Conservation (phyloP, 2,888 invertebrate genomes). For the Piscicola geometra region DNA sequence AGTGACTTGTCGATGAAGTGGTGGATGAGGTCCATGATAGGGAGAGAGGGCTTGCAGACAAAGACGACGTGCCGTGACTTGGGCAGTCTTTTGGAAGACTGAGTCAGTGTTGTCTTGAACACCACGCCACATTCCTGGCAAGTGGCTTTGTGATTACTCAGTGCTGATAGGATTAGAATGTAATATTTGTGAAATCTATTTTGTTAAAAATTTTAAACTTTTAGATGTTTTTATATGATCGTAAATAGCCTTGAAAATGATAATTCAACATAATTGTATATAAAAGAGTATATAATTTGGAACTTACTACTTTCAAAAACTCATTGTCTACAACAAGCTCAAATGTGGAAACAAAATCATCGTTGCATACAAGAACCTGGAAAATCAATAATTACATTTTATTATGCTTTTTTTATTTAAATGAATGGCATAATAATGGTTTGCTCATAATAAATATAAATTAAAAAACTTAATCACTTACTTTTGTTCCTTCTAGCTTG, state of each 20-base stretch:
- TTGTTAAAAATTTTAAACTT: too few relatives aligned
- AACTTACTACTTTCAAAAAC: slow-evolving; percentile 52
- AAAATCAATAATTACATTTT: slow-evolving; percentile 29
- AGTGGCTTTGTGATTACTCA: too few relatives aligned
- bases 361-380: slow-evolving; percentile 70
- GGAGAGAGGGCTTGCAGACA: not conserved
- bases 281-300: too few relatives aligned
- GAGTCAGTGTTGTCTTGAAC: not conserved
- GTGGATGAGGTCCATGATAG: slow-evolving; percentile 6
- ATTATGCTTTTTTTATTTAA: too few relatives aligned
- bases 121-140: slow-evolving; percentile 8
- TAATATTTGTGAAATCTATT: too few relatives aligned
- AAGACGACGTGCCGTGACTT: not conserved
- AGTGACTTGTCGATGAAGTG: not conserved
- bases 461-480: not conserved
- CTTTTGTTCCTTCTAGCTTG: slow-evolving; percentile 2
- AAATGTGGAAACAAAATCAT: slow-evolving; percentile 77
- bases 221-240: too few relatives aligned
- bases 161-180: too few relatives aligned
- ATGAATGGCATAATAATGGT: not conserved
- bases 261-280: too few relatives aligned
- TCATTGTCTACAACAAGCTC: slow-evolving; percentile 78
- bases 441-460: too few relatives aligned
- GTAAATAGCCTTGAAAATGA: too few relatives aligned
- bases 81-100: not conserved